A percentile compares a stretch with the other conserved stretches of the same genome.
Evolutionary conservation across 2,113 vertebrate genomes (phyloP).

Genomic region (Rhinolophus sinicus): DNA sequence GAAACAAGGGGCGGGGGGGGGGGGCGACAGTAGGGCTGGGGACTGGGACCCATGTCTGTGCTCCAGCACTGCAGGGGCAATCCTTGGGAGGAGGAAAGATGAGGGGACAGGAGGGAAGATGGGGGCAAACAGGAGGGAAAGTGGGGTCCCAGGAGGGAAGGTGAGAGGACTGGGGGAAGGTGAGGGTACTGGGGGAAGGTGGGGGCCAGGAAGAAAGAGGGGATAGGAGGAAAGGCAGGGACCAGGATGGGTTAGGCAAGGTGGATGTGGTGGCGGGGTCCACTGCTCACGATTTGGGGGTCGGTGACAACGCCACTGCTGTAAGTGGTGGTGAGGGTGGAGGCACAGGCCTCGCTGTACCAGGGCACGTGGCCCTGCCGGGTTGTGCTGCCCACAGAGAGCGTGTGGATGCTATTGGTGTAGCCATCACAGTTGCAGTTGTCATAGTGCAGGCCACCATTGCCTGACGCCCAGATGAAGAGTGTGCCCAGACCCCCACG

Average conservation of each 20-base stretch:
- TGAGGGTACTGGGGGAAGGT: no score
- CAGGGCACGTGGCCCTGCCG: conserved; percentile 79
- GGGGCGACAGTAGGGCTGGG: not conserved
- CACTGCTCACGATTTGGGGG: conserved; percentile 87
- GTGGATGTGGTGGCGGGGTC: accelerated
- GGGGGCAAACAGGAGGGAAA: not conserved
- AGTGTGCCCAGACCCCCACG: conserved; percentile 87
- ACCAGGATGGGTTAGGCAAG: not conserved
- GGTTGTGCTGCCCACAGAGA: conserved; percentile 87
- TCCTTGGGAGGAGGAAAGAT: not conserved
- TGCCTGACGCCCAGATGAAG: conserved; percentile 90
- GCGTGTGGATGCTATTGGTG: conserved; percentile 87
- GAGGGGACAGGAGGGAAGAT: not conserved
- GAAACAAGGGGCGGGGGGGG: not conserved
- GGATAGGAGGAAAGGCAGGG: not conserved
- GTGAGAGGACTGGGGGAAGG: not conserved
- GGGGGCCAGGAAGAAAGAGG: not conserved
- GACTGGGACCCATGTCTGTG: not conserved
- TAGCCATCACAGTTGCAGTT: conserved; percentile 90
- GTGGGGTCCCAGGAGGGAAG: not conserved
- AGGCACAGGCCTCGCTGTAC: conserved; percentile 87
- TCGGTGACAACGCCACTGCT: conserved; percentile 82
- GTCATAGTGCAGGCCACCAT: conserved; percentile 84
- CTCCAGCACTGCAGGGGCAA: not conserved
- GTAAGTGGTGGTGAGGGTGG: conserved; percentile 89